Base-by-base conservation (phyloP, 2,113 vertebrate species). In the Pholis gunnellus region DNA sequence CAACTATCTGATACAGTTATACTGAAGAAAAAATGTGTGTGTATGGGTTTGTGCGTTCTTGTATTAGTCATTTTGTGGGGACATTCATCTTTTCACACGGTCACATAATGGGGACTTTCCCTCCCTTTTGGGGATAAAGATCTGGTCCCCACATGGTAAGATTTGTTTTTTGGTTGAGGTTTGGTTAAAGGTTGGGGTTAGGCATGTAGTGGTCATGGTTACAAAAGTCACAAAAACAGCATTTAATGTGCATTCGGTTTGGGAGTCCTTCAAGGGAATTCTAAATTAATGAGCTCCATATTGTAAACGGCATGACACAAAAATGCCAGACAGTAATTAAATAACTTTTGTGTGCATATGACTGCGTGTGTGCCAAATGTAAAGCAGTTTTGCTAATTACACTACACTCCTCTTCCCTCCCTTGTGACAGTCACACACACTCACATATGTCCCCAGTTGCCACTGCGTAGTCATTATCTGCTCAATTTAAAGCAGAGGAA, bases 1-100 rank as follows among this genome's bases (percentile, higher is more conserved):
- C 81, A 72, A 72, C 74, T 17, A 69, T 86, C 48, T 82, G 72
- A 88, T 86, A 81, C 75, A 70, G 61, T 79, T 87, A 71, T 71
- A 60, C 29, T 38, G 22, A 29, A 75, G 36, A 46, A 42, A 67
- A 0, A 40, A 61, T 70, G 44, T 56, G 54, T 34, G 42, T 71
- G 65, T 75, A 36, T 60, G 5, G 4, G 38, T 74, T 65, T 70
- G 60, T 59, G 63, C 42, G 46, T 42, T 0, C 11, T 40, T 71
- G 64, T 74, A 18, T 82, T 72, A 17, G 52, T 81, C 20, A 59
- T 48, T 10, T 69, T 71, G 5, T 81, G n/a, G 6, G 6, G 11
- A 76, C 52, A 59, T 68, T 69, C 4, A 54, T 65, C 46, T 80
- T 67, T 65, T 72, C 46, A 75, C 56, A 73, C 14, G 9, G 15